These are phyloP conservation scores for Apamea anceps DNA, from an alignment of 2,888 invertebrate species.

Conservation along the genomic window DNA sequence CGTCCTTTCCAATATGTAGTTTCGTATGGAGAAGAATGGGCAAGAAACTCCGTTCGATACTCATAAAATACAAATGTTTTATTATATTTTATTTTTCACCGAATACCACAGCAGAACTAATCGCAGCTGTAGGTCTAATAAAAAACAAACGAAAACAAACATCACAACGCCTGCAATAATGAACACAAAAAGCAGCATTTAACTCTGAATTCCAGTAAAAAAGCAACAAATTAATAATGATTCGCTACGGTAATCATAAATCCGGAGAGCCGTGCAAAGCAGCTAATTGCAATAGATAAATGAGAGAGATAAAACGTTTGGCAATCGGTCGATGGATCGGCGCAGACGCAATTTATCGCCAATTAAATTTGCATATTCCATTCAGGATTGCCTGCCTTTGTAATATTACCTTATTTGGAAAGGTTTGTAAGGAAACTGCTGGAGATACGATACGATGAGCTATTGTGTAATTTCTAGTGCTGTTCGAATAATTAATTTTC, in stretches of 20 bases:
- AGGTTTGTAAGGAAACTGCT: conserved; percentile 36
- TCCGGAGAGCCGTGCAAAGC: conserved; percentile 60
- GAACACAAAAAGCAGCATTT: conserved; percentile 37
- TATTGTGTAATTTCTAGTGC: conserved; percentile 44
- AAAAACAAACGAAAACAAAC: conserved; percentile 44
- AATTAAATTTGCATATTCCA: conserved; percentile 64
- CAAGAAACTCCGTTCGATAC: background rate
- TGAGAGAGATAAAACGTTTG: conserved; percentile 63
- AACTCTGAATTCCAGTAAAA: conserved; percentile 40
- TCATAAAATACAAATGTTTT: background rate
- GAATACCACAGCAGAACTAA: background rate
- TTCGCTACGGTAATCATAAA: conserved; percentile 61
- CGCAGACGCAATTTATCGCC: conserved; percentile 59
- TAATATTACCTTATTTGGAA: conserved; percentile 53
- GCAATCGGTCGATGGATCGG: conserved; percentile 62
- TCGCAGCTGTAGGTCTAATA: background rate
- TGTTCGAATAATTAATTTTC: conserved; percentile 36
- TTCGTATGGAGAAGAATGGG: background rate
- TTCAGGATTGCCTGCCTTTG: conserved; percentile 49
- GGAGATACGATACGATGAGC: conserved; percentile 48
- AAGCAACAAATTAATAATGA: conserved; percentile 56
- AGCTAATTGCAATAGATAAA: conserved; percentile 64
- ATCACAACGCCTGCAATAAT: conserved; percentile 37
- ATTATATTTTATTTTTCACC: background rate
- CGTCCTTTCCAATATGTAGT: no score